Base-by-base conservation (phyloP, 2,113 vertebrate species). In the Gadus chalcogrammus region DNA sequence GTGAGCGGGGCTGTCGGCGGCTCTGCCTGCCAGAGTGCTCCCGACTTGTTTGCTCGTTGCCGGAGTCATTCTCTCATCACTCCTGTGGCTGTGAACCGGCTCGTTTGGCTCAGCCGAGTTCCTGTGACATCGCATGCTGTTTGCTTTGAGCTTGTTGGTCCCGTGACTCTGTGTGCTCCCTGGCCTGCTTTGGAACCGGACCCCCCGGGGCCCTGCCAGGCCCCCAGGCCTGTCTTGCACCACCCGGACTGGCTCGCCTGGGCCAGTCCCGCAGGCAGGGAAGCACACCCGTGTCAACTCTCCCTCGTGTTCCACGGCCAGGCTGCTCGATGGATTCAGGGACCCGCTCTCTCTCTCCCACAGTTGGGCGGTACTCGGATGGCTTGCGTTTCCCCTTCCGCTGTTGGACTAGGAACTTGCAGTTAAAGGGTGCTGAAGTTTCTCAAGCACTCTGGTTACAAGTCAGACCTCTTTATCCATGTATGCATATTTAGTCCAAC, bases 1-100 rank as follows among this genome's bases (percentile, higher is more conserved):
- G 88, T 88, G 90, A 89, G 86, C 42, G 70, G 3, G 67, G 53
- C 79, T 85, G 86, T 87, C 91, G 87, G 90, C 83, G 88, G 78
- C 84, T 79, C 76, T 5, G 74, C 76, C 81, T 79, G 80, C 85
- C 82, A 84, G 84, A 76, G 85, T 82, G 81, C 83, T 83, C 70
- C 72, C 65, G 11, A 58, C 74, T 48, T 86, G 75, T 87, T 86
- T 84, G 22, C 88, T 80, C 67, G 75, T 77, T 13, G 42, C 42
- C 35, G 15, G 82, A 84, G 79, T 69, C 68, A 53, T 72, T 85
- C 82, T 80, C 70, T 83, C 80, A 72, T 79, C 80, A 16, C 81
- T 61, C 70, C 77, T 69, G 58, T 20, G 56, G 73, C 59, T 74
- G 80, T 79, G 71, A 65, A 63, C 64, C 48, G n/a, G 73, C 76